Evolutionary conservation across 2,888 invertebrate genomes (phyloP).

Genomic region (Pherbina coryleti): DNA sequence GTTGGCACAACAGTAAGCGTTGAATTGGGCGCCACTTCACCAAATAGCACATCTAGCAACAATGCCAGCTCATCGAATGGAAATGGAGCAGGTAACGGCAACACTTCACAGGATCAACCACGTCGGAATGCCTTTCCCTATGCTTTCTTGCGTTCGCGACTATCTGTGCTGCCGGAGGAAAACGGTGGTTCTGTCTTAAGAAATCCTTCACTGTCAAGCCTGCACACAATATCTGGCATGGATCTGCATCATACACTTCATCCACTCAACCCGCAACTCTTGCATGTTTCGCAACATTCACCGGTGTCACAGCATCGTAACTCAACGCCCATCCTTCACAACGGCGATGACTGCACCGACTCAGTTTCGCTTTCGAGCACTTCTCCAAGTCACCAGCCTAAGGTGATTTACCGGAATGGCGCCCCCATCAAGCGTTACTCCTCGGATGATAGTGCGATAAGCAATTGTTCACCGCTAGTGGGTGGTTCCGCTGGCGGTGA

Average conservation of each 20-base stretch:
- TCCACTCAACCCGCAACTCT: constrained; percentile 35
- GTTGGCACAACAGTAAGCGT: constrained; percentile 68
- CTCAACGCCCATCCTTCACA: constrained; percentile 47
- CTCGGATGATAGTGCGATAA: constrained; percentile 62
- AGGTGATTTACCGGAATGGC: constrained; percentile 58
- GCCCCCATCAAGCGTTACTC: constrained; percentile 59
- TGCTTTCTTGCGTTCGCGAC: constrained; percentile 81
- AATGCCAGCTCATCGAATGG: constrained; percentile 45
- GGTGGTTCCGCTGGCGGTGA: constrained; percentile 39
- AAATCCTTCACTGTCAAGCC: constrained; percentile 51
- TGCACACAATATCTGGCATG: constrained; percentile 47
- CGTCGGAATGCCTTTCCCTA: constrained; percentile 81
- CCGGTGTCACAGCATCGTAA: constrained; percentile 59
- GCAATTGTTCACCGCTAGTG: constrained; percentile 67
- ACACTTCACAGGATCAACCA: constrained; percentile 57
- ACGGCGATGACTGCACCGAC: constrained; percentile 49
- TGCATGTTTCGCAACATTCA: constrained; percentile 50
- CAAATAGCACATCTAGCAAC: constrained; percentile 46
- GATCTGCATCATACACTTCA: constrained; percentile 31
- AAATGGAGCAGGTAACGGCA: constrained; percentile 31
- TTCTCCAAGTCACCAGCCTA: constrained; percentile 58
- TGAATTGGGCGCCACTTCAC: constrained; percentile 35
- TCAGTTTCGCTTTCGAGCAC: constrained; percentile 57
- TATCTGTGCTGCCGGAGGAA: constrained; percentile 84
- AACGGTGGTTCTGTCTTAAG: constrained; percentile 72